Base-by-base conservation (phyloP, 1,140 invertebrate genomes). In the Cydia fagiglandana region DNA sequence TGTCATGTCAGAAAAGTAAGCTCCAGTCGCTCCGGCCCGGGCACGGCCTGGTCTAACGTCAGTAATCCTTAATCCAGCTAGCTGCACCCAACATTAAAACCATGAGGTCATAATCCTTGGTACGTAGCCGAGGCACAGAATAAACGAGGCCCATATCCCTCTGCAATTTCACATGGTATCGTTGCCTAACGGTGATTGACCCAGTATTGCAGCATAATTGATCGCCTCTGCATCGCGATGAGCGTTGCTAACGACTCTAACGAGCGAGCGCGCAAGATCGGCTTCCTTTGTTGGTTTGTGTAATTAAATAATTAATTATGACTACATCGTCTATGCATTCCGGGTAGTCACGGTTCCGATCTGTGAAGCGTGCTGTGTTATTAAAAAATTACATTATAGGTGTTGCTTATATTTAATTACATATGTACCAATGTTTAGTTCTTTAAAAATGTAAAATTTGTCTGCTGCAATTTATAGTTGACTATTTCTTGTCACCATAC, bases 261-360 rank as follows among this genome's bases (percentile, higher is more conserved):
- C 7, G 53, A 56, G 53, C 53, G n/a, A 56, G 53, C 53, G 53
- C 5, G 6, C n/a, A 56, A 61, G 56, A 61, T 61, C 56, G 56
- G 56, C 56, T 61, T 20, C 56, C 56, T 61, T 61, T 24, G 20
- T n/a, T 4, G 7, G 24, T n/a, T n/a, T n/a, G 56, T 20, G 56
- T 61, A 61, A 61, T 61, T 61, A 61, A 61, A 20, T 70, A 20
- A 38, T 41, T 4, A 70, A 70, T 70, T n/a, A 66, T 66, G 34
- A 70, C n/a, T 15, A 34, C 34, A 70, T 70, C 34, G 34, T 70
- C n/a, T 70, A 70, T 70, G 30, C 30, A 70, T 70, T 70, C 38
- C 34, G 15, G 66, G 66, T 45, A 70, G n/a, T 45, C 66, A 70
- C 6, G n/a, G 66, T 45, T 45, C 15, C 34, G 66, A 70, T 68